Evolutionary conservation across 2,888 invertebrate genomes (phyloP), one percentile per base, ranked within the genome.

Genomic region (Ectemnius lituratus): DNA sequence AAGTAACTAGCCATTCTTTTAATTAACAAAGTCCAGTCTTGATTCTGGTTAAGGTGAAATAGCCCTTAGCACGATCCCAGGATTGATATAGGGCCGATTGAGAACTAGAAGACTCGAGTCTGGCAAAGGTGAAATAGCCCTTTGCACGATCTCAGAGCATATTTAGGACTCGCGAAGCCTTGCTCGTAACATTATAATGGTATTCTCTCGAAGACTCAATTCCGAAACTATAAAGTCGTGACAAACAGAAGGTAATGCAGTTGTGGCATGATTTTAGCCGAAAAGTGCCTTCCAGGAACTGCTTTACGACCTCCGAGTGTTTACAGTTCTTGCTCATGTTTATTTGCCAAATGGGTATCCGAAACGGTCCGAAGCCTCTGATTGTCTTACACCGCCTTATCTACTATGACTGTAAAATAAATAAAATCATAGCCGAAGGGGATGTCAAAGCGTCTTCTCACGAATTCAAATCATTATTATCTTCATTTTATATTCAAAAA

Each of bases 291-390:
- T 67, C 62, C 61, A 62, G 65, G 13, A 16, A 69, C 13, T 73
- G 65, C 18, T 73, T 69, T 73, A 65, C 73, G 65, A 73, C 73
- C 58, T 73, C 52, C 46, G 65, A 66, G 69, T 68, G 62, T 73
- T 73, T 65, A 58, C 64, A 65, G 64, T 68, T 68, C 65, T 73
- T 62, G 62, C 60, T 72, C 66, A 46, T 65, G 58, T 68, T 65
- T 72, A 72, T 73, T 20, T 68, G 65, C 68, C 6, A 16, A 49
- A 65, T 72, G 60, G 67, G 8, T 71, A 67, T 67, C 63, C 67
- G 60, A 67, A 5, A 0, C 27, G 64, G 67, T 67, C 61, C 37
- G 59, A 45, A 59, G 1, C 67, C 56, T 67, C 67, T 52, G 1
- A 67, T 72, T 1, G 67, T 60, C 57, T 20, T 65, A 71, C 52